A percentile compares a stretch with the other conserved stretches of the same genome.
Conservation (phyloP, 2,797 vertebrate species). For the Ataeniobius toweri region DNA sequence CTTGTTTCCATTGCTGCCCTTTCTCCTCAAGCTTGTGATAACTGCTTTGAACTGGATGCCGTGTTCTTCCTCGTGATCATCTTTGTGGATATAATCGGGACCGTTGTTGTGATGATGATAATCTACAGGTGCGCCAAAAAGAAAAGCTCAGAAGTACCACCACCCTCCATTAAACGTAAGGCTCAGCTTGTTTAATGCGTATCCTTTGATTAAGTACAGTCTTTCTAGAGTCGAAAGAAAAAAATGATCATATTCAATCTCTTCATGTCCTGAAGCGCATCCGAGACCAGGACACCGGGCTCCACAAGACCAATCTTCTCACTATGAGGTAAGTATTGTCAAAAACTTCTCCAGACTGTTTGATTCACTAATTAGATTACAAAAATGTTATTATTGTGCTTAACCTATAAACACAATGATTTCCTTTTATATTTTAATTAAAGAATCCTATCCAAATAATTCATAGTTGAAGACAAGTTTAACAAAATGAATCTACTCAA, state of each 20-base stretch:
- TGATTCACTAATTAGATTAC: neutral
- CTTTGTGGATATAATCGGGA: constrained; percentile 36
- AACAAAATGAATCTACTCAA: neutral
- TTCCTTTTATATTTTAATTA: neutral
- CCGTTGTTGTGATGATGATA: constrained; percentile 39
- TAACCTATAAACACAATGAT: neutral
- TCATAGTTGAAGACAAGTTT: neutral
- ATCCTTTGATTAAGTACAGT: rapidly evolving
- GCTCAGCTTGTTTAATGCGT: neutral
- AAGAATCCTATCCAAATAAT: neutral
- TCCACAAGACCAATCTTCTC: constrained; percentile 32
- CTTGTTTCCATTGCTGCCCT: neutral
- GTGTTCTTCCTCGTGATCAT: rapidly evolving
- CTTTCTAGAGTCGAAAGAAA: rapidly evolving
- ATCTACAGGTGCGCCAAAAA: constrained; percentile 58
- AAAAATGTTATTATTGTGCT: neutral
- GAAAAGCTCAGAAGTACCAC: neutral
- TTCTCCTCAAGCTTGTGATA: constrained; percentile 58
- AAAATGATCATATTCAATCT: rapidly evolving
- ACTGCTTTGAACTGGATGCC: constrained; percentile 61
- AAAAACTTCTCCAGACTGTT: neutral
- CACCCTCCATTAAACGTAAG: constrained; percentile 51
- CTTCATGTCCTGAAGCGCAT: constrained; percentile 26
- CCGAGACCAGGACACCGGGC: neutral
- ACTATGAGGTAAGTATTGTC: constrained; percentile 67